phyloP scores from a whole-genome alignment of 53 echinoderm and acorn worm genomes.

The Holothuria scabra region DNA sequence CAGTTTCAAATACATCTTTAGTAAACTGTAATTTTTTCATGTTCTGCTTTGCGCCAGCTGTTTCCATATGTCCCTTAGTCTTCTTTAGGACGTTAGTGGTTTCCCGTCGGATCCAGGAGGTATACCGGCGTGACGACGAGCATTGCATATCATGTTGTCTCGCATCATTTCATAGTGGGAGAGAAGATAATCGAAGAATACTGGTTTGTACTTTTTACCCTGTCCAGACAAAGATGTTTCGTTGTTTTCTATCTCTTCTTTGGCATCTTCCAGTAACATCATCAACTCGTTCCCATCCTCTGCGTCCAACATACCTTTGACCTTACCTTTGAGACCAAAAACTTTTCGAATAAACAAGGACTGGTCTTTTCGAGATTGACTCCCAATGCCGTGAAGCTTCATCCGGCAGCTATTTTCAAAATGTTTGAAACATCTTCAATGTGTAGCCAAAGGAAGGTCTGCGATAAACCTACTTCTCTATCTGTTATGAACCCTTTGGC shows the following conservation, averaged over 20 bases:
- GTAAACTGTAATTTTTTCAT: not conserved
- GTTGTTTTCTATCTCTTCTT: too few species aligned
- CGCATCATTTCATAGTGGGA: not conserved
- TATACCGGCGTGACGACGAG: not conserved
- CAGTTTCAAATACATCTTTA: not conserved
- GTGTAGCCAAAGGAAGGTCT: constrained; percentile 15
- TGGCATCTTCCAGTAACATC: too few species aligned
- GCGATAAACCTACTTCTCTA: constrained; percentile 15
- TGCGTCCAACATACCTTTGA: not conserved
- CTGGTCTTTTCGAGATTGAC: not conserved
- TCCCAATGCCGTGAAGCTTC: constrained; percentile 12
- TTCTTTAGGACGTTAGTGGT: not conserved
- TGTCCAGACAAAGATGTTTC: not conserved
- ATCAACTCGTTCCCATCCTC: not conserved
- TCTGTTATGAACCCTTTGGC: constrained; percentile 10
- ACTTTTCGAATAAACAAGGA: not conserved
- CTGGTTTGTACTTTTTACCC: not conserved
- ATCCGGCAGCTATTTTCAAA: constrained; percentile 28
- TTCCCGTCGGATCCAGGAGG: not conserved
- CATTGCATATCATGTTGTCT: not conserved
- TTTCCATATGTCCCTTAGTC: not conserved
- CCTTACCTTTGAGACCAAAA: not conserved
- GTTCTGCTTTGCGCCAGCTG: not conserved
- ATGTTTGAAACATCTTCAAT: constrained; percentile 37
- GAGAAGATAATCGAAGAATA: not conserved